Base-by-base conservation (phyloP, 2,888 invertebrate species). In the Meta bourneti region DNA sequence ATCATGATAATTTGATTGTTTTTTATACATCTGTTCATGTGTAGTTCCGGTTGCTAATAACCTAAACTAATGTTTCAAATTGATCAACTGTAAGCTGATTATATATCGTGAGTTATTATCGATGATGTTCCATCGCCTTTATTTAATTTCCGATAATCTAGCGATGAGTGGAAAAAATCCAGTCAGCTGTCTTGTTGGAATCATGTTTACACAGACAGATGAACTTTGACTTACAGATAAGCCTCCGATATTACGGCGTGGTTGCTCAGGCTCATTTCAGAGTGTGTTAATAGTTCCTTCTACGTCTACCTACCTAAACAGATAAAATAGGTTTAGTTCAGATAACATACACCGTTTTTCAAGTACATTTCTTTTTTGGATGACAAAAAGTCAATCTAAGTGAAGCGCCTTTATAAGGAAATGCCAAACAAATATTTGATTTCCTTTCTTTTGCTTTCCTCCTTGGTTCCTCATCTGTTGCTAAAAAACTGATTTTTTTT, bases 211-310 rank as follows among this genome's bases (percentile, higher is more conserved):
- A 77, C 48, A 87, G 87, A 87, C 70, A 83, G 82, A 54, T 83
- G 87, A 78, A 91, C 87, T 91, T 91, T 91, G 91, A 72, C 82
- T 79, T 49, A 51, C 34, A 52, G 83, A 87, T 87, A 78, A 88
- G 61, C 51, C 11, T 34, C 19, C 54, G n/a, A 19, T 78, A 51
- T 69, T 86, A 20, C 79, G 51, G 9, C 71, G 20, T 79, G 82
- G 19, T 85, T 61, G 75, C 85, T 52, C 54, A 49, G n/a, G 16
- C 74, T 13, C 51, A 78, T 8, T 48, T 9, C 71, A 51, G 71
- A 77, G 52, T 49, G 70, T 70, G 51, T 88, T 88, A 81, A 74
- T 83, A 79, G 78, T 54, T 11, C 19, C 75, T 80, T 87, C 87
- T 71, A 87, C 78, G 20, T 79, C 69, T 84, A 84, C 79, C 71